Conservation (phyloP, 2,113 vertebrate species). For the Chloropsis hardwickii region DNA sequence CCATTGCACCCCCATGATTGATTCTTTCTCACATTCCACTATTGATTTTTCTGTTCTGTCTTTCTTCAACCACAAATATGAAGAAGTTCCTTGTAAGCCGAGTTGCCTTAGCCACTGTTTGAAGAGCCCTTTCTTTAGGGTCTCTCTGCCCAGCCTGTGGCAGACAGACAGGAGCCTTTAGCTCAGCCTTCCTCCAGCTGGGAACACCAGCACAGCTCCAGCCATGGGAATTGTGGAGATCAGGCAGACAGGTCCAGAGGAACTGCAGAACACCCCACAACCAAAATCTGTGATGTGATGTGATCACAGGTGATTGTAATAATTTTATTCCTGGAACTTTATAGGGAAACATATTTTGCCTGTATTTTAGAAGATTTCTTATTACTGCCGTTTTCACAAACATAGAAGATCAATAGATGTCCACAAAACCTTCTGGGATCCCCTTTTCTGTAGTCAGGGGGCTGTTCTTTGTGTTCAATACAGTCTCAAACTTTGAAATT, state of each 20-base stretch:
- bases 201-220: rapidly evolving
- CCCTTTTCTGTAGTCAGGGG: background rate
- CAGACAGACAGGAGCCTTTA: background rate
- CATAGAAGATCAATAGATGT: background rate
- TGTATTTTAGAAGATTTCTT: background rate
- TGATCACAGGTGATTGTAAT: rapidly evolving
- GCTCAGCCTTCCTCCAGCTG: background rate
- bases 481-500: background rate
- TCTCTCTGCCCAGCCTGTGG: background rate
- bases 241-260: background rate
- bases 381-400: background rate
- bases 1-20: background rate
- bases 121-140: background rate
- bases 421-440: background rate
- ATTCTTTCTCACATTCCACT: background rate
- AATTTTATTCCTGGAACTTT: background rate
- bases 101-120: background rate
- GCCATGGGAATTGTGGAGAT: background rate
- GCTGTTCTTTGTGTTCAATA: background rate
- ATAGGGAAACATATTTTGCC: background rate
- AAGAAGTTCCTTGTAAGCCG: background rate
- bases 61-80: background rate
- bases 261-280: background rate
- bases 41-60: background rate
- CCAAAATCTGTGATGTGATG: background rate